Evolutionary conservation across 2,888 invertebrate genomes (phyloP).

Genomic region (Tipula confusa): DNA sequence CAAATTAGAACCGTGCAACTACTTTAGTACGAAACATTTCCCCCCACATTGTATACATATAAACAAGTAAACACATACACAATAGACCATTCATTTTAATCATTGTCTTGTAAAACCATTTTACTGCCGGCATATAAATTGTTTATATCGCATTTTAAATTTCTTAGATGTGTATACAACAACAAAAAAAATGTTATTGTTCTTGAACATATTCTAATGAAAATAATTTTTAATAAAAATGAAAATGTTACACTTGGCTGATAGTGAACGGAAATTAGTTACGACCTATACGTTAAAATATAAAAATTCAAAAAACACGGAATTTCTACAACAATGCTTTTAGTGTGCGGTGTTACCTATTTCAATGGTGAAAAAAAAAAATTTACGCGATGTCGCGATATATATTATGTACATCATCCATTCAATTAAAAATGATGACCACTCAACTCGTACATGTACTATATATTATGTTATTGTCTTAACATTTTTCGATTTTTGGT

Average conservation of each 20-base stretch:
- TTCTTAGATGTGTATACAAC: too few relatives aligned
- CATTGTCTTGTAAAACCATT: background rate
- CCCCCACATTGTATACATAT: background rate
- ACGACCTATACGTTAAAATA: background rate
- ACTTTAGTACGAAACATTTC: background rate
- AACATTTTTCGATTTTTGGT: background rate
- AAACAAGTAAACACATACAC: too few relatives aligned
- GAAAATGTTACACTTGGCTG: conserved; percentile 29
- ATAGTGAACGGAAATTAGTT: conserved; percentile 27
- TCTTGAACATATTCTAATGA: background rate
- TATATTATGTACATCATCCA: too few relatives aligned
- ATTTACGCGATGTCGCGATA: background rate
- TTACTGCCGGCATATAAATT: background rate
- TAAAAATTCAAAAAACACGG: background rate
- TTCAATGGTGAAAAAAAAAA: background rate
- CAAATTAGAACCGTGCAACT: background rate
- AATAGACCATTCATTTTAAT: background rate
- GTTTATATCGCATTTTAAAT: background rate
- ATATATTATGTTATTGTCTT: background rate
- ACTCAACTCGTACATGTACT: background rate
- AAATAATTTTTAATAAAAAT: conserved; percentile 8
- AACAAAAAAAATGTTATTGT: conserved; percentile 13
- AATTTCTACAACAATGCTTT: background rate
- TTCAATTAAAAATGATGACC: background rate
- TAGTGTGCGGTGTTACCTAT: background rate